phyloP scores from a whole-genome alignment of 2,888 invertebrate genomes.

The Archips crataeganus region DNA sequence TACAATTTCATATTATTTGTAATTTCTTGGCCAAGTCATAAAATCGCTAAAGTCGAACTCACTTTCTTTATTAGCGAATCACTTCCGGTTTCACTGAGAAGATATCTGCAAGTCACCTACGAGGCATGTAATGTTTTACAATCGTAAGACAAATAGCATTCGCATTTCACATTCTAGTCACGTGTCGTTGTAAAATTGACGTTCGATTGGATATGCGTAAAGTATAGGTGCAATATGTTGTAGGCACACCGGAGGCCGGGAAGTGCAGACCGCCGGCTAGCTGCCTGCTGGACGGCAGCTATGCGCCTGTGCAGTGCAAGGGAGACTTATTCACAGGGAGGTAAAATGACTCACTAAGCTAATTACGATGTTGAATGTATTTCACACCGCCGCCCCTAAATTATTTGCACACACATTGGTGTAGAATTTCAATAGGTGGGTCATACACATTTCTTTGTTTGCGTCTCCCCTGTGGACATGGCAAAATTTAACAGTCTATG shows the following conservation, averaged over 20 bases:
- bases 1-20: background rate
- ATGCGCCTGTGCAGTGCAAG: conserved; percentile 88
- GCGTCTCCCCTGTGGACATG: too few species aligned
- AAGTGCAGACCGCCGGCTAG: conserved; percentile 61
- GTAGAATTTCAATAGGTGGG: too few species aligned
- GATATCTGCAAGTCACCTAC: conserved; percentile 43
- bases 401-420: too few species aligned
- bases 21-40: conserved; percentile 8
- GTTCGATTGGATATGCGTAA: conserved; percentile 24
- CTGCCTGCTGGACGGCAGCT: conserved; percentile 86
- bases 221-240: conserved; percentile 18
- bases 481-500: too few species aligned
- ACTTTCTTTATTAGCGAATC: conserved; percentile 43
- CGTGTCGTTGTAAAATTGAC: conserved; percentile 6
- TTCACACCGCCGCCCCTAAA: conserved; percentile 9
- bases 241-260: conserved; percentile 43
- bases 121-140: conserved; percentile 24
- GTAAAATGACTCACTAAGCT: conserved; percentile 62
- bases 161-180: conserved; percentile 26
- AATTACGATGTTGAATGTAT: conserved; percentile 37
- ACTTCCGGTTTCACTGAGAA: conserved; percentile 42
- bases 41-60: conserved; percentile 24
- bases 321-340: conserved; percentile 87
- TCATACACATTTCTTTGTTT: too few species aligned
- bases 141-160: conserved; percentile 9